phyloP scores from a whole-genome alignment of 2,113 vertebrate genomes.

The Microcebus ravelobensis region DNA sequence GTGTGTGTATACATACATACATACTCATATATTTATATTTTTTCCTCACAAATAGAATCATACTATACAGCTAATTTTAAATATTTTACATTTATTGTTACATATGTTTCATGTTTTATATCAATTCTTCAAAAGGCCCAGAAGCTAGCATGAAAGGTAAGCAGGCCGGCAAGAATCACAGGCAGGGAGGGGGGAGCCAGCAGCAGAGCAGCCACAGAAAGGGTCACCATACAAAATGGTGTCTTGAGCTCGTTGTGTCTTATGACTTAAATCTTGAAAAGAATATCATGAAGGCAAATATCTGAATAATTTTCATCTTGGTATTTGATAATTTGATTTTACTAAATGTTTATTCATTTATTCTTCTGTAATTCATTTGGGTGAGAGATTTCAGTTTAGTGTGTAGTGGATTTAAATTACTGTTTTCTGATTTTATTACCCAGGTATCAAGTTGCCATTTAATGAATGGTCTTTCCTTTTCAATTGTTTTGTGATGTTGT shows the following conservation, averaged over 20 bases:
- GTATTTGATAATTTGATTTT: background rate
- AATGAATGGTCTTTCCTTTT: background rate
- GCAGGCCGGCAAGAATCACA: background rate
- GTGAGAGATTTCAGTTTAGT: background rate
- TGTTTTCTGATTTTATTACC: slow-evolving; percentile 12
- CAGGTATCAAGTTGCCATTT: background rate
- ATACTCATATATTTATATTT: background rate
- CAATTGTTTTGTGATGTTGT: background rate
- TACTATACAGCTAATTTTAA: background rate
- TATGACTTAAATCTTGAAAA: background rate
- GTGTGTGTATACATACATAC: background rate
- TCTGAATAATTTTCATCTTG: background rate
- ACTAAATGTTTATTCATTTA: background rate
- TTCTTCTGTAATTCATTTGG: background rate
- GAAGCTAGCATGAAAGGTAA: background rate
- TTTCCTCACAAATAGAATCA: background rate
- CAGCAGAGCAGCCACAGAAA: background rate
- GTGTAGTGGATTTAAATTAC: background rate
- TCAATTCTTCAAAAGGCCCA: background rate
- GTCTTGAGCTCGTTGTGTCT: background rate
- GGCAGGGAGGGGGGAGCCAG: background rate
- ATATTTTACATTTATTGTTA: background rate
- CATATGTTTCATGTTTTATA: background rate
- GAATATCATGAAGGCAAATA: background rate
- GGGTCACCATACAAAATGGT: background rate